Base-by-base conservation (phyloP, 2,113 vertebrate genomes). In the Dascyllus trimaculatus region DNA sequence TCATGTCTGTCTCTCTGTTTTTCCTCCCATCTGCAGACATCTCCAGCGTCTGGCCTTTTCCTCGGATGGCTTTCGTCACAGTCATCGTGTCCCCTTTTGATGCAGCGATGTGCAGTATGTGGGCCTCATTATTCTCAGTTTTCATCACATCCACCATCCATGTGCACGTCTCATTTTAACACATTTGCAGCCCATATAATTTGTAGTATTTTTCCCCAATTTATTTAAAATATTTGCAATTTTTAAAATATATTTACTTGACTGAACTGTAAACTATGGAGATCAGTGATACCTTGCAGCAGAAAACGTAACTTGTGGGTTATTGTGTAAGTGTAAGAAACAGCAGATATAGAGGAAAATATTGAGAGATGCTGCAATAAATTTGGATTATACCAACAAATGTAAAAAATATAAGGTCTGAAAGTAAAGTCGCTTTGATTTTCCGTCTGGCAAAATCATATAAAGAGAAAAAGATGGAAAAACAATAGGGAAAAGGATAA, bases 71-170 rank as follows among this genome's bases (percentile, higher is more conserved):
- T 54, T 49, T 40, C 29, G 29, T 57, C 43, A 71, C 24, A 57
- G 3, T 67, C 38, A 14, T 21, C 19, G 51, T 58, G 60, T 53
- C 38, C 74, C 75, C 74, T 73, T 73, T 60, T 54, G 70, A 75
- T 69, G 52, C 38, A n/a, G 3, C n/a, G 18, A 48, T 4, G 38
- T 17, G 45, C 11, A 22, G 4, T 10, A 38, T 25, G n/a, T 19
- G n/a, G 21, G 8, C 15, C 6, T 51, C 14, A 6, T 66, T 48
- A 48, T 61, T 29, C 25, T 56, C 35, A 59, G 11, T 24, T 15
- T 51, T 15, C 17, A 18, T 51, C 14, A 43, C 11, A 4, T 43
- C 13, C 40, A 43, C 40, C 32, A 35, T 35, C 32, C 32, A 35
- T 35, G 32, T 35, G 32, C 32, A 10, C 32, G 9, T 8, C 32